Evolutionary conservation across 2,113 vertebrate species (phyloP).

Genomic region (Phaethon lepturus): DNA sequence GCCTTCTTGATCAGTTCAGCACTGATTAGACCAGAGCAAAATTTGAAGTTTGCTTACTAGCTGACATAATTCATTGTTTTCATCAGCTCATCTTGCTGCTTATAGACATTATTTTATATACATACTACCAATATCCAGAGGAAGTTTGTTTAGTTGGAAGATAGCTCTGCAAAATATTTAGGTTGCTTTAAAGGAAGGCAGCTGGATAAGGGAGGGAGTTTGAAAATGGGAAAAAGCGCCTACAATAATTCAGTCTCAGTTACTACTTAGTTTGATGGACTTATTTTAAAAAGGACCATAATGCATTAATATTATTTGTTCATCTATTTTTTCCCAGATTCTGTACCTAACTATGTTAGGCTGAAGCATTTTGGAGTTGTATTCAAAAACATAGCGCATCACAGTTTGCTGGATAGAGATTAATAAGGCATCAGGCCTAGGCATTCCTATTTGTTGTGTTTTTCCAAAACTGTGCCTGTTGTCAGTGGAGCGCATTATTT

Average conservation of each 20-base stretch:
- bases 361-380: neutral
- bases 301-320: neutral
- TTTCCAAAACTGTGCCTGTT: neutral
- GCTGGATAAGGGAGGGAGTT: neutral
- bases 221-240: neutral
- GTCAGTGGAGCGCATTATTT: neutral
- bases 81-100: neutral
- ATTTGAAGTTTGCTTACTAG: neutral
- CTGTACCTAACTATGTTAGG: neutral
- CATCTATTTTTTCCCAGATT: neutral
- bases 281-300: neutral
- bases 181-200: neutral
- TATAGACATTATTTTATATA: neutral
- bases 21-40: neutral
- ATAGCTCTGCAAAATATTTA: constrained; percentile 25
- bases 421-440: neutral
- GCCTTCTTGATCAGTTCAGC: neutral
- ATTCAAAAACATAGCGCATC: neutral
- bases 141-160: constrained; percentile 28
- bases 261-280: neutral
- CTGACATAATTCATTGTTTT: neutral
- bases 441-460: neutral
- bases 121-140: neutral
- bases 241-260: neutral
- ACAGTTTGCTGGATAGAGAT: neutral